Evolutionary conservation across 2,113 vertebrate genomes (phyloP), one percentile per base, ranked within the genome.

Genomic region (Nerophis ophidion): DNA sequence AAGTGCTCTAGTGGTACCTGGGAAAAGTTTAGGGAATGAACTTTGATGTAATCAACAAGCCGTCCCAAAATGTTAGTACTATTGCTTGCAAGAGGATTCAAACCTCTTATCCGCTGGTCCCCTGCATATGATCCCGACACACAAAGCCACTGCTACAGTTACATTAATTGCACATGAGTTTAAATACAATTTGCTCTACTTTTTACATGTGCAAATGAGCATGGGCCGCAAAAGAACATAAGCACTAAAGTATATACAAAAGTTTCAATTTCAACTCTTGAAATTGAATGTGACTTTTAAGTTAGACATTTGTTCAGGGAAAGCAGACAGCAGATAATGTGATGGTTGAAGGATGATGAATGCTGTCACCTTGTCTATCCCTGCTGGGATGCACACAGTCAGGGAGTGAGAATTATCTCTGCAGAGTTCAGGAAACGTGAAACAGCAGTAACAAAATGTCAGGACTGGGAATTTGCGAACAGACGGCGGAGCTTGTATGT

Each of bases 301-400:
- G 63, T 51, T 54, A 65, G 48, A 47, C 26, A 45, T 56, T 70
- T 59, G 62, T 69, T 81, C 55, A 69, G 65, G 77, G 60, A 72
- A 59, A 60, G 35, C 81, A 68, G 65, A 77, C 60, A 70, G 64
- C 67, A 74, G 76, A 83, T 80, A 72, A 77, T 68, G 75, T 66
- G 73, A 78, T 57, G 57, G 60, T 68, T 80, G 72, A 68, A 62
- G 70, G 72, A 65, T 83, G 83, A 88, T 81, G 61, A 78, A 87
- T 84, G 77, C 69, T 77, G 77, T 88, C 84, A 85, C 85, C 81
- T 84, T 83, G 82, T 61, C 49, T 66, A 74, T 80, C 76, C 77
- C 79, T 49, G 68, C 66, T 69, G 81, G 51, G 70, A 51, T 52
- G 54, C 68, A 69, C 49, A 52, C 53, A 53, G 60, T 46, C 40